These are phyloP conservation scores for Calosoma granatense DNA, from an alignment of 1,140 invertebrate species.

Conservation along the genomic window DNA sequence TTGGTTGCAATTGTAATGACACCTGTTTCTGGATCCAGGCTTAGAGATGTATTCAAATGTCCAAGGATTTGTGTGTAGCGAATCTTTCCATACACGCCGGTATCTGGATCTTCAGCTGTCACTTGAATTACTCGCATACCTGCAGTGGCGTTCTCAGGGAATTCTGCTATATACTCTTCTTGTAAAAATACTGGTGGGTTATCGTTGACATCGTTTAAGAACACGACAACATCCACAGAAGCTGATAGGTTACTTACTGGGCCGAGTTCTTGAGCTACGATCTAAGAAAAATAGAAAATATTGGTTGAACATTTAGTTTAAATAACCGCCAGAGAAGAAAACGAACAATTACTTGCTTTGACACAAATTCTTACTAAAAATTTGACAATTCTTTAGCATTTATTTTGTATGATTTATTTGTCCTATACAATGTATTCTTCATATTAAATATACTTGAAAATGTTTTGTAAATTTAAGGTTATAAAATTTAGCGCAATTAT, in stretches of 20 bases:
- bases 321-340: no score
- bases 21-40: slow-evolving; percentile 68
- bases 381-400: no score
- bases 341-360: no score
- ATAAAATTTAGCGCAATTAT: no score
- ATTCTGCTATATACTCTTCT: slow-evolving; percentile 56
- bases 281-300: no score
- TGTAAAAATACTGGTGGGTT: slow-evolving; percentile 74
- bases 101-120: slow-evolving; percentile 64
- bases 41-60: slow-evolving; percentile 60
- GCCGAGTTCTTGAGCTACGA: slow-evolving; percentile 68
- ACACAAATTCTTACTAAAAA: no score
- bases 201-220: slow-evolving; percentile 82
- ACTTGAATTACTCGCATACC: slow-evolving; percentile 67
- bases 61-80: slow-evolving; percentile 68
- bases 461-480: no score
- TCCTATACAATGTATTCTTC: no score
- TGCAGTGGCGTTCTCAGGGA: slow-evolving; percentile 68
- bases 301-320: no score
- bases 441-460: no score
- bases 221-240: slow-evolving; percentile 62
- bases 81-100: slow-evolving; percentile 57
- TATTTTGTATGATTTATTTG: no score
- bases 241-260: slow-evolving; percentile 61
- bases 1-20: slow-evolving; percentile 66